Conservation (phyloP, 2,113 vertebrate species). For the Neogale vison region DNA sequence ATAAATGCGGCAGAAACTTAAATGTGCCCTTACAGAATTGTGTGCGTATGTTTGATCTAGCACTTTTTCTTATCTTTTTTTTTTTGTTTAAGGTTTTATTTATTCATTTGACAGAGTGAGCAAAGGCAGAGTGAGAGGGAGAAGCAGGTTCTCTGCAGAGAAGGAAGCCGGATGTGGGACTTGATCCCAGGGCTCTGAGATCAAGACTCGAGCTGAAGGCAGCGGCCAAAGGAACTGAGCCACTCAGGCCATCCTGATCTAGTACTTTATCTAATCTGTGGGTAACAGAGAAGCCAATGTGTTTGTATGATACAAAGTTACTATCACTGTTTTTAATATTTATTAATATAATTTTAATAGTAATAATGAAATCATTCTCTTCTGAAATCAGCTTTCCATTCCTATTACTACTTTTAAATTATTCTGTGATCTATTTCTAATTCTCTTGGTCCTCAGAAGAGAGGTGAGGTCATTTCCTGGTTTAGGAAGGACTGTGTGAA, state of each 20-base stretch:
- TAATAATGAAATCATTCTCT: neutral
- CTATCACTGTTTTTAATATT: neutral
- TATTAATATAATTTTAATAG: neutral
- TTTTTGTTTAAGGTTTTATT: too few relatives aligned
- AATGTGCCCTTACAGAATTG: neutral
- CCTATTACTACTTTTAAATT: neutral
- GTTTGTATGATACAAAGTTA: neutral
- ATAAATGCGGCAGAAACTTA: neutral
- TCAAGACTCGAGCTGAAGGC: too few relatives aligned
- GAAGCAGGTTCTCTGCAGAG: too few relatives aligned
- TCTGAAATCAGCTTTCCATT: neutral
- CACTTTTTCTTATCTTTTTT: neutral
- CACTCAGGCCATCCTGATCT: neutral
- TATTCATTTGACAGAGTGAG: too few relatives aligned
- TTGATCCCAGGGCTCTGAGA: too few relatives aligned
- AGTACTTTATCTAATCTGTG: neutral
- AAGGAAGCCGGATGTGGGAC: too few relatives aligned
- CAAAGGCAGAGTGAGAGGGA: too few relatives aligned
- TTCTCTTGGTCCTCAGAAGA: neutral
- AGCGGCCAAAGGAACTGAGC: too few relatives aligned
- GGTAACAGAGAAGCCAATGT: neutral
- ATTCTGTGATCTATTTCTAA: neutral
- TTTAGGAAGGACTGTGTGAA: neutral
- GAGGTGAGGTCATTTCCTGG: neutral
- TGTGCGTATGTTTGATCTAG: neutral